phyloP scores from a whole-genome alignment of 1,140 invertebrate genomes.

The Yoshiicerus persimilis region DNA sequence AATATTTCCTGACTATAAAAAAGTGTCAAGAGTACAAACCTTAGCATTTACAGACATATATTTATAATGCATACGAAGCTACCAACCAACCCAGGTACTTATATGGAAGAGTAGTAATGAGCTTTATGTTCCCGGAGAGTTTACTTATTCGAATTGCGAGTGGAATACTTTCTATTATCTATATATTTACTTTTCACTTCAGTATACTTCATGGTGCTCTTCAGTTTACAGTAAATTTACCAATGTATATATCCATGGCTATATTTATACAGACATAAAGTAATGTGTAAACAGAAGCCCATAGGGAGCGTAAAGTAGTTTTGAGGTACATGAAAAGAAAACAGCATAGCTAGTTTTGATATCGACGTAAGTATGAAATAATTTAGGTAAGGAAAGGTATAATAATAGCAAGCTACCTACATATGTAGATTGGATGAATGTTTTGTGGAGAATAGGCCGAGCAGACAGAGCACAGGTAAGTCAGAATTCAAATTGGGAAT shows the following conservation, averaged over 20 bases:
- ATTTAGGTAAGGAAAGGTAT: background rate
- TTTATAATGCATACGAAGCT: too few relatives aligned
- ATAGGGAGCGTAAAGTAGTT: background rate
- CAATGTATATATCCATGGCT: too few relatives aligned
- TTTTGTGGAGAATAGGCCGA: background rate
- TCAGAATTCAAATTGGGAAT: constrained; percentile 20
- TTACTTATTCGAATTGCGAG: background rate
- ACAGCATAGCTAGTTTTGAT: background rate
- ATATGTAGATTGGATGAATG: background rate
- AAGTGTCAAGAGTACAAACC: too few relatives aligned
- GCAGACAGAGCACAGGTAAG: background rate
- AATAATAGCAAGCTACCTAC: too few relatives aligned
- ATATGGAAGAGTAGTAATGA: background rate
- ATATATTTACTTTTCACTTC: constrained; percentile 4
- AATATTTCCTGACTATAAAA: too few relatives aligned
- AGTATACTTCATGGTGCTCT: background rate
- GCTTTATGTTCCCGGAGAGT: background rate
- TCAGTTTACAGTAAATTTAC: background rate
- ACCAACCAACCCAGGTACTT: too few relatives aligned
- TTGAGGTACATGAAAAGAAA: background rate
- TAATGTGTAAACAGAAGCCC: background rate
- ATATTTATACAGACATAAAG: background rate
- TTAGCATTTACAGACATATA: too few relatives aligned
- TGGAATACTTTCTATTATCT: background rate
- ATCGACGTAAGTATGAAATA: background rate